These are phyloP conservation scores for Panagrolaimus sp. DNA, from an alignment of 1,140 invertebrate genomes.

Conservation along the genomic window DNA sequence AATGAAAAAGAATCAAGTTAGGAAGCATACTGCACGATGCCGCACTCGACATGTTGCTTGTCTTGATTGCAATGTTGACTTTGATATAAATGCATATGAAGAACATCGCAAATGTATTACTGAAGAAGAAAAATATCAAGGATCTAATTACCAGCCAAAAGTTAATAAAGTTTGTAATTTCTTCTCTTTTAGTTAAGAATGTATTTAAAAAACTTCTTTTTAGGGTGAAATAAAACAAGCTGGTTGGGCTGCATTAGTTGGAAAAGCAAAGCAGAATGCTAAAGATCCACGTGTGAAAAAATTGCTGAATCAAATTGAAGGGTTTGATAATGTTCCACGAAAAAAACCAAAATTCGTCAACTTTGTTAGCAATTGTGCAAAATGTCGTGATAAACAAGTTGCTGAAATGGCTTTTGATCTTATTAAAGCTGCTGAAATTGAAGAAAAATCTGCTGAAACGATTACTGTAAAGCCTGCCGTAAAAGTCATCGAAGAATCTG, in stretches of 20 bases:
- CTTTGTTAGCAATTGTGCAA: constrained; percentile 60
- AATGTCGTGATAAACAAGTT: constrained; percentile 43
- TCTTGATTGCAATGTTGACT: constrained; percentile 75
- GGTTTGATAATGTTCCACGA: constrained; percentile 79
- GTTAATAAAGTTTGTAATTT: constrained; percentile 46
- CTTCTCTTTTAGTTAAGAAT: not conserved
- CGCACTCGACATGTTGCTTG: constrained; percentile 66
- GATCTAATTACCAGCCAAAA: constrained; percentile 72
- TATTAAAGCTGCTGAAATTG: constrained; percentile 28
- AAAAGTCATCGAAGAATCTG: not conserved
- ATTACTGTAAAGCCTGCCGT: not conserved
- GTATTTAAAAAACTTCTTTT: constrained; percentile 57
- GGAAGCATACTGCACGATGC: constrained; percentile 70
- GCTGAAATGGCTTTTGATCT: constrained; percentile 40
- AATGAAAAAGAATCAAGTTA: constrained; percentile 80
- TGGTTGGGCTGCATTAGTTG: constrained; percentile 76
- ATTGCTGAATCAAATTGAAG: constrained; percentile 69
- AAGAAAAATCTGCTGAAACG: not conserved
- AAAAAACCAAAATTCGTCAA: constrained; percentile 79
- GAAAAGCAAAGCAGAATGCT: constrained; percentile 68
- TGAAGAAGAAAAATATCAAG: constrained; percentile 82
- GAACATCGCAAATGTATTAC: constrained; percentile 81
- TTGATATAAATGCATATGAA: constrained; percentile 72
- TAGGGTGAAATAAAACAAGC: constrained; percentile 84
- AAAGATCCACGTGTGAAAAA: constrained; percentile 63